Evolutionary conservation across 1,140 invertebrate genomes (phyloP).

Genomic region (Aphelenchoides besseyi): DNA sequence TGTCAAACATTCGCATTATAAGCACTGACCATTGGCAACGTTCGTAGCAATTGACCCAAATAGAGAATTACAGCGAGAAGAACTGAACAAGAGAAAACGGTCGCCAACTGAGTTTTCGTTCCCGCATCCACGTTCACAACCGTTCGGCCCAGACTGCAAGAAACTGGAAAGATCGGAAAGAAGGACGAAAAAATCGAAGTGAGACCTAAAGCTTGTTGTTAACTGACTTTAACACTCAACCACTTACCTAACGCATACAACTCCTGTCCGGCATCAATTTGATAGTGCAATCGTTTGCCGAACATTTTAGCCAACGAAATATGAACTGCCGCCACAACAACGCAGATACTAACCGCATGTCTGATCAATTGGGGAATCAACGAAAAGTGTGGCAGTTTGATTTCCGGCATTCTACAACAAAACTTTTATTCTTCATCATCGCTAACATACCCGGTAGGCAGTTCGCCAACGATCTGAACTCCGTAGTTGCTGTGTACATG

Average conservation of each 20-base stretch:
- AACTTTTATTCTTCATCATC: background rate
- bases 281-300: constrained; percentile 65
- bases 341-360: constrained; percentile 65
- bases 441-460: constrained; percentile 55
- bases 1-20: too few relatives aligned
- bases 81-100: constrained; percentile 50
- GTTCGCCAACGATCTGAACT: constrained; percentile 52
- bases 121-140: constrained; percentile 59
- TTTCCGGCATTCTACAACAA: constrained; percentile 57
- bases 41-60: constrained; percentile 44
- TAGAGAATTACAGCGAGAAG: constrained; percentile 53
- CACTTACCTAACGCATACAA: constrained; percentile 52
- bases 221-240: too few relatives aligned
- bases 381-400: constrained; percentile 56
- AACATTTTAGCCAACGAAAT: constrained; percentile 66
- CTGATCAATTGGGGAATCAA: constrained; percentile 57
- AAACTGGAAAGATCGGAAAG: constrained; percentile 57
- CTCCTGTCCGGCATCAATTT: constrained; percentile 65
- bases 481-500: constrained; percentile 46
- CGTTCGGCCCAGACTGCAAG: constrained; percentile 56
- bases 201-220: constrained; percentile 39
- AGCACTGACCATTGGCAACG: constrained; percentile 56
- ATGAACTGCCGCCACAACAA: constrained; percentile 66
- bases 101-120: constrained; percentile 55
- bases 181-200: constrained; percentile 46